Evolutionary conservation across 1,140 invertebrate species (phyloP).

Genomic region (Bombus superbus): DNA sequence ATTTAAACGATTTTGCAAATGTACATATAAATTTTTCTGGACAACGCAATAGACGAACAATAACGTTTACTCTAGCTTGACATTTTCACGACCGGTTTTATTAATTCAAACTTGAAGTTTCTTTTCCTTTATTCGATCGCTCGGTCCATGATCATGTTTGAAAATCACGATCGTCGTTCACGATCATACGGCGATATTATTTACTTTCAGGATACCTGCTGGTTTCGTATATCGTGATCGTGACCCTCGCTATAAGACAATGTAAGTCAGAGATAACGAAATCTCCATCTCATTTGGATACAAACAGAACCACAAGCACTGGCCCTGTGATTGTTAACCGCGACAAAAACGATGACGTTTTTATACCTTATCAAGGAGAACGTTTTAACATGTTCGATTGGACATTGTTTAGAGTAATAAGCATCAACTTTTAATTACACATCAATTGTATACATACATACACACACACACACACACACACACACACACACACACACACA

Average conservation of each 20-base stretch:
- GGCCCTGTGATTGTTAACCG: not conserved
- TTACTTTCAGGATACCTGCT: slow-evolving; percentile 45
- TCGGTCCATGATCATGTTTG: not conserved
- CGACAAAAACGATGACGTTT: slow-evolving; percentile 79
- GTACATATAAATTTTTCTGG: not conserved
- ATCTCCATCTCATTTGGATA: not conserved
- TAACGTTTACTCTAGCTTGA: not conserved
- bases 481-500: too few relatives aligned
- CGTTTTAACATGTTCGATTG: slow-evolving; percentile 85
- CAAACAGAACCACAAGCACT: not conserved
- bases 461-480: too few relatives aligned
- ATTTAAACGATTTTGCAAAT: not conserved
- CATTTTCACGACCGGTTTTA: not conserved
- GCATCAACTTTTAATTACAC: not conserved
- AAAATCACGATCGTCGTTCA: too few relatives aligned
- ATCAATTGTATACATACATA: not conserved
- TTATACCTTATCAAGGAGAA: slow-evolving; percentile 83
- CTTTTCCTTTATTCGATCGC: not conserved
- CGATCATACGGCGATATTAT: not conserved
- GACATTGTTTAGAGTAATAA: slow-evolving; percentile 83
- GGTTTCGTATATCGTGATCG: not conserved
- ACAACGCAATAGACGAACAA: too few relatives aligned
- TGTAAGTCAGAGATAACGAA: not conserved
- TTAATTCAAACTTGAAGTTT: not conserved
- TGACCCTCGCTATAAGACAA: not conserved